Conservation (phyloP, 2,888 invertebrate genomes). For the Pilophorus perplexus region DNA sequence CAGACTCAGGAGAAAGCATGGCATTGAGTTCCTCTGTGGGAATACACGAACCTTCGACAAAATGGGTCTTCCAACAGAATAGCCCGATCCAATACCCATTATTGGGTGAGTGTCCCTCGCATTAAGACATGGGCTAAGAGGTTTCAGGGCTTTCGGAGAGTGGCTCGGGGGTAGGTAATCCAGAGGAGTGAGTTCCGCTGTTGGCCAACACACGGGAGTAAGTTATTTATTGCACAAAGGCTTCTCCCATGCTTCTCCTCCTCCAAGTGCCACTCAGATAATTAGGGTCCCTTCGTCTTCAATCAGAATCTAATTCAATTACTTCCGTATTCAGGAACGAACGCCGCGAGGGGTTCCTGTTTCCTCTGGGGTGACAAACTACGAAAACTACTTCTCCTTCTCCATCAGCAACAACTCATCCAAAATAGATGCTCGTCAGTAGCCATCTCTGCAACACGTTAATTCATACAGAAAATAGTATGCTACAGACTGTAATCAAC, state of each 20-base stretch:
- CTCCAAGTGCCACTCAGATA: constrained; percentile 33
- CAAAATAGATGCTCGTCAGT: no score
- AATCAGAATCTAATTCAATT: constrained; percentile 38
- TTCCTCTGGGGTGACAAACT: constrained; percentile 14
- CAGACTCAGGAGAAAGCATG: neutral
- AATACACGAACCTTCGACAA: neutral
- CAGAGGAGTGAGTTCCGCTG: constrained; percentile 35
- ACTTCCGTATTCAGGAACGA: constrained; percentile 33
- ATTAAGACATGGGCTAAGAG: constrained; percentile 31
- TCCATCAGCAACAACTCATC: no score
- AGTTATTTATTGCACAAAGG: constrained; percentile 37
- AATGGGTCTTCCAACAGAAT: constrained; percentile 9
- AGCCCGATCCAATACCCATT: constrained; percentile 32
- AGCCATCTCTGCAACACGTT: no score
- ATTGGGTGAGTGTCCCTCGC: constrained; percentile 33
- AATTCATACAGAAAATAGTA: no score
- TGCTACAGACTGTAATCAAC: no score
- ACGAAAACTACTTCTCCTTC: constrained; percentile 1
- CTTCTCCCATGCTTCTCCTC: constrained; percentile 18
- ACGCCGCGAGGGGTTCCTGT: constrained; percentile 8
- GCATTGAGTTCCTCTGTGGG: neutral
- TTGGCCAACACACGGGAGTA: constrained; percentile 34
- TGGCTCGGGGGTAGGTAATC: constrained; percentile 21
- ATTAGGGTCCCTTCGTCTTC: constrained; percentile 36
- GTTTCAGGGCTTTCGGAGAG: neutral